Percentiles rank a stretch among this genome's conserved stretches.
Conservation (phyloP, 2,888 invertebrate species). For the Campoplex nolae region DNA sequence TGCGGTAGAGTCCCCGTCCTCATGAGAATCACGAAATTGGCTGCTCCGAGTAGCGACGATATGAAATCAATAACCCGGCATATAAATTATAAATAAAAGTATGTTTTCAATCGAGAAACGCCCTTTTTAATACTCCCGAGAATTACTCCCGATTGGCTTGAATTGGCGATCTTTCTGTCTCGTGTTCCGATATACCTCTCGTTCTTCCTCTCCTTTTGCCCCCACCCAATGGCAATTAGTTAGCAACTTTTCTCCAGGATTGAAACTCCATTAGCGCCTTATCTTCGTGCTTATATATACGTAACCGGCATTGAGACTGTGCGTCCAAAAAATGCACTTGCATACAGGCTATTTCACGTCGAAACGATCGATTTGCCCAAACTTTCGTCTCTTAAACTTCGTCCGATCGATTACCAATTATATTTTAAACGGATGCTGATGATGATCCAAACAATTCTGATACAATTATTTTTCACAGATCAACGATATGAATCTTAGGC, state of each 20-base stretch:
- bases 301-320: conserved; percentile 38
- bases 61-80: conserved; percentile 2
- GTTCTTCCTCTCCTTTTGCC: conserved; percentile 24
- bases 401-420: too few relatives aligned
- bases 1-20: not conserved
- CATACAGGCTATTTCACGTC: not conserved
- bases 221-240: conserved; percentile 74
- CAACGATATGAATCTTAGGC: too few relatives aligned
- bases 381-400: too few relatives aligned
- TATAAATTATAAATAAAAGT: conserved; percentile 9
- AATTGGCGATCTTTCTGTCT: conserved; percentile 52
- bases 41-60: not conserved
- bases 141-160: conserved; percentile 44
- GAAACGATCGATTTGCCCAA: not conserved
- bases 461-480: too few relatives aligned
- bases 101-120: conserved; percentile 33
- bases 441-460: too few relatives aligned
- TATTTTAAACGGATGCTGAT: too few relatives aligned
- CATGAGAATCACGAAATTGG: conserved; percentile 1
- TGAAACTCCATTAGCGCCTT: conserved; percentile 77
- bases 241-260: conserved; percentile 69
- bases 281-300: conserved; percentile 67
- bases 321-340: not conserved
- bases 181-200: conserved; percentile 26
- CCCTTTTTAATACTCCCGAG: conserved; percentile 31